Evolutionary conservation across 1,140 invertebrate genomes (phyloP).

Genomic region (Zaprionus ornatus): DNA sequence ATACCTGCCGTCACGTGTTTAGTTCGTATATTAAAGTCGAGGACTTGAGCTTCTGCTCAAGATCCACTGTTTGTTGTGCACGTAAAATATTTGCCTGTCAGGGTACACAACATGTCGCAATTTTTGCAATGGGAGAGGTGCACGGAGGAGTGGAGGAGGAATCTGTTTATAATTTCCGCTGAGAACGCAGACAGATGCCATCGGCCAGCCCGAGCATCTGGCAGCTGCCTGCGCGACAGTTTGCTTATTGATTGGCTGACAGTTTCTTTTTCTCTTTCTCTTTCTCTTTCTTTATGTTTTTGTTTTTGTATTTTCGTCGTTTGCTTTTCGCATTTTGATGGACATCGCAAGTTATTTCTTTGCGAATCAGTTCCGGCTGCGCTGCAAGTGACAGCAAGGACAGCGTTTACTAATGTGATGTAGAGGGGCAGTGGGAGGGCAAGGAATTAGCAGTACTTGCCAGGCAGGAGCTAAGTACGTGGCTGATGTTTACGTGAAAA

Average conservation of each 20-base stretch:
- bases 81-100: conserved; percentile 81
- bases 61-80: conserved; percentile 47
- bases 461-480: background rate
- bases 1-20: background rate
- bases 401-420: background rate
- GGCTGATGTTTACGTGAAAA: conserved; percentile 33
- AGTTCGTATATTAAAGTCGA: conserved; percentile 16
- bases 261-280: background rate
- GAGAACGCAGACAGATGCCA: conserved; percentile 14
- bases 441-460: background rate
- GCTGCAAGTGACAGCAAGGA: background rate
- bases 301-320: background rate
- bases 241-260: conserved; percentile 43
- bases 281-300: background rate
- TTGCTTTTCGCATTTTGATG: conserved; percentile 2
- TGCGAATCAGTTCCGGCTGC: background rate
- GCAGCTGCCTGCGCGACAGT: conserved; percentile 26
- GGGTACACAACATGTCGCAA: conserved; percentile 41
- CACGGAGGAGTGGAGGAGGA: background rate
- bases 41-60: conserved; percentile 4
- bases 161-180: conserved; percentile 70
- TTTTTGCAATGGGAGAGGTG: conserved; percentile 2
- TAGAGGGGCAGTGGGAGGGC: background rate
- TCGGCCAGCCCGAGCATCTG: background rate
- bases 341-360: background rate